Evolutionary conservation across 1,140 invertebrate genomes (phyloP), one percentile per base, ranked within the genome.

Genomic region (Campoletis sonorensis): DNA sequence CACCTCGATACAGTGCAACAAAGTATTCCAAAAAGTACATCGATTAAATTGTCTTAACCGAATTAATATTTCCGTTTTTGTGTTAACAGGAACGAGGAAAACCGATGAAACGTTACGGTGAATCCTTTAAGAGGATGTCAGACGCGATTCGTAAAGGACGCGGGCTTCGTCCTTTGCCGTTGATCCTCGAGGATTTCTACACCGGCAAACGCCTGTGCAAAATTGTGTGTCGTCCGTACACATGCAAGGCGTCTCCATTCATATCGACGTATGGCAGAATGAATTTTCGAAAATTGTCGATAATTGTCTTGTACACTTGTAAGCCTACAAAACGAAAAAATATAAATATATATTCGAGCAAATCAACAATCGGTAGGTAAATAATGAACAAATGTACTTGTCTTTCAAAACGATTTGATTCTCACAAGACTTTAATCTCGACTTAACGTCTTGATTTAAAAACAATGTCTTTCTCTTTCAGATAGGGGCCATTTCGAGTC

Each of bases 401-500:
- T 45, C 13, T 11, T 45, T 10, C 40, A 45, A 45, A 45, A 45
- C 11, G 7, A 45, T 45, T 4, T 8, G 11, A 45, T 45, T 45
- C 13, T 45, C 3, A 13, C 3, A 58, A n/a, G 3, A 58, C 21
- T 2, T 58, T 21, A 18, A 21, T 58, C 1, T 58, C 54, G 2
- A 58, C 18, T 58, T 23, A 18, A 58, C 21, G 3, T 58, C 1
- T 21, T 64, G 23, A 26, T 5, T 18, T 27, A n/a, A 18, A 76
- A 54, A 54, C 11, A 61, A 40, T 70, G 49, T 79, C 81, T 72
- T 78, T 67, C 64, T 81, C 27, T 90, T 90, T 23, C 85, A 91
- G 90, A 90, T 91, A 89, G 90, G 90, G 90, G 90, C 90, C 90
- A 92, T 89, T 90, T 83, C 82, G 88, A 88, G 85, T 89, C 87